These are phyloP conservation scores for Agrotis puta DNA, from an alignment of 2,888 invertebrate genomes.

Conservation along the genomic window DNA sequence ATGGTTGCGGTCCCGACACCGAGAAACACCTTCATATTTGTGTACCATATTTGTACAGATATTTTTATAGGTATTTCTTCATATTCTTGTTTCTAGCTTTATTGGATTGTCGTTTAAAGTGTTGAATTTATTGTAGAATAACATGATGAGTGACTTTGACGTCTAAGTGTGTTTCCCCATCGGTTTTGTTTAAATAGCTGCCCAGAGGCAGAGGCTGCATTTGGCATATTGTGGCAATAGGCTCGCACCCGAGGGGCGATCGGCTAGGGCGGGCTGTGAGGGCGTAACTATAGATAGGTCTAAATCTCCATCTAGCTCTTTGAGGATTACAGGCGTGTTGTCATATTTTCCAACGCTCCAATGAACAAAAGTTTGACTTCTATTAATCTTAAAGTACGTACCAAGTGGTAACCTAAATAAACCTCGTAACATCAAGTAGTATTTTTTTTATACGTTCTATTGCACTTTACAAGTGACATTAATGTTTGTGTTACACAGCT, in stretches of 20 bases:
- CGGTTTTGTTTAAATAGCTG: background rate
- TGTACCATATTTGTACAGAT: constrained; percentile 10
- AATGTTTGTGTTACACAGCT: constrained; percentile 10
- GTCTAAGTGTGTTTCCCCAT: background rate
- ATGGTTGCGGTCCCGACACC: constrained; percentile 19
- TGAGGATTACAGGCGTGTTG: background rate
- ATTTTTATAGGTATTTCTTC: constrained; percentile 7
- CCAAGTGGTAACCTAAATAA: no score
- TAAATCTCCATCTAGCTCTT: background rate
- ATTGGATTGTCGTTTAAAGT: background rate
- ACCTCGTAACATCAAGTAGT: no score
- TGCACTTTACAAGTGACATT: background rate
- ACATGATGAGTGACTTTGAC: background rate
- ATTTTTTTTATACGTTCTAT: no score
- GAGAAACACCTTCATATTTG: constrained; percentile 15
- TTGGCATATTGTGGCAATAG: background rate
- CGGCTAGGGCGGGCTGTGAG: background rate
- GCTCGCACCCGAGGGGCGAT: background rate
- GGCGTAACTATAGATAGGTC: background rate
- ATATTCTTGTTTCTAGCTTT: background rate
- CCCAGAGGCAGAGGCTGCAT: background rate
- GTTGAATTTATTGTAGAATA: background rate
- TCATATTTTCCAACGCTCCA: background rate
- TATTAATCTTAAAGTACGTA: no score
- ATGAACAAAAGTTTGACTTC: no score